Percentiles rank a stretch among this genome's conserved stretches.
phyloP scores from a whole-genome alignment of 2,113 vertebrate species.

The Bettongia penicillata region DNA sequence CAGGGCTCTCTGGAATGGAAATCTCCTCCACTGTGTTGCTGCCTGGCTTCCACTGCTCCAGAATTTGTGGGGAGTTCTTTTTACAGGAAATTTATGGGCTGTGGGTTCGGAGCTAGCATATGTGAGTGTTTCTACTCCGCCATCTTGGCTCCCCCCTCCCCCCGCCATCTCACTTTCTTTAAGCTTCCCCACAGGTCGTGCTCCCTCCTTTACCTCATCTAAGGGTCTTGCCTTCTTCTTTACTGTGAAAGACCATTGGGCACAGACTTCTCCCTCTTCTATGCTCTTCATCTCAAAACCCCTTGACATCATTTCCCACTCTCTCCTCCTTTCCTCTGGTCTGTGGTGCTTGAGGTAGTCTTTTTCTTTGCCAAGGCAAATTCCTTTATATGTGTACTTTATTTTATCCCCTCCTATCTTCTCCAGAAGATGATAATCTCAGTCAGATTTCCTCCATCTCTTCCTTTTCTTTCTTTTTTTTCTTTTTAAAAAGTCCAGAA shows the following conservation, averaged over 20 bases:
- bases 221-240: not conserved
- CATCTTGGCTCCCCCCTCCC: too few species aligned
- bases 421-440: not conserved
- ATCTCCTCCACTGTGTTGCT: too few species aligned
- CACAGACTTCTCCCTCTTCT: not conserved
- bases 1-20: too few species aligned
- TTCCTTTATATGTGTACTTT: not conserved
- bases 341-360: not conserved
- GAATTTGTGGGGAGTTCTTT: too few species aligned
- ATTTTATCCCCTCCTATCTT: not conserved
- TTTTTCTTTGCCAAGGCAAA: not conserved
- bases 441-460: not conserved
- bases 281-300: not conserved
- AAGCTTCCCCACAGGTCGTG: not conserved
- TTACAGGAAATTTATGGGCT: too few species aligned
- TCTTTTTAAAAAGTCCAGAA: too few species aligned
- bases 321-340: not conserved
- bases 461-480: not conserved
- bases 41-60: too few species aligned
- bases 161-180: too few species aligned
- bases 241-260: too few species aligned
- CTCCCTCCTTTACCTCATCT: too few species aligned
- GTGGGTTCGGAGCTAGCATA: too few species aligned
- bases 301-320: not conserved
- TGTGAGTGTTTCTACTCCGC: too few species aligned